These are phyloP conservation scores for Eumerus sabulonum DNA, from an alignment of 2,888 invertebrate species.

Conservation along the genomic window DNA sequence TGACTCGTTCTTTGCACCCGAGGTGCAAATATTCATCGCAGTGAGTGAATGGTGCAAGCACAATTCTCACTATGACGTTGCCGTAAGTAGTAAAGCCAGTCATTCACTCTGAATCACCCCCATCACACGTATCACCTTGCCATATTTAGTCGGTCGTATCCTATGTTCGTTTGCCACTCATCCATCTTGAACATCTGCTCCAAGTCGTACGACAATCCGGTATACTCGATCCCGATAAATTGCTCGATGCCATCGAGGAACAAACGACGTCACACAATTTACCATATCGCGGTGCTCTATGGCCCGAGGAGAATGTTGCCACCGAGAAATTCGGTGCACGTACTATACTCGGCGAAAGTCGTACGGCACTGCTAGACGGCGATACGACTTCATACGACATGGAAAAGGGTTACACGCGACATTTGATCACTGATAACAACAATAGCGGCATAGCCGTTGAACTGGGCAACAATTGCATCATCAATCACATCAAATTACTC, in stretches of 20 bases:
- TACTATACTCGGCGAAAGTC: slow-evolving; percentile 94
- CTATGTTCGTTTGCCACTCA: slow-evolving; percentile 90
- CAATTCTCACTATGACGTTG: slow-evolving; percentile 82
- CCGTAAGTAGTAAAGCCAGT: slow-evolving; percentile 67
- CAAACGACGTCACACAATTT: slow-evolving; percentile 90
- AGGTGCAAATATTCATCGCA: slow-evolving; percentile 96
- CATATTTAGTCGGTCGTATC: slow-evolving; percentile 81
- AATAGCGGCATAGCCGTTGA: slow-evolving; percentile 92
- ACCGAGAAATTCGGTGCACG: slow-evolving; percentile 88
- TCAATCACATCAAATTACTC: slow-evolving; percentile 95
- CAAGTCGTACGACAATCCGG: slow-evolving; percentile 92
- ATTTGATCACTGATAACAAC: slow-evolving; percentile 88
- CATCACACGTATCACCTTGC: neutral
- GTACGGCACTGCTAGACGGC: slow-evolving; percentile 92
- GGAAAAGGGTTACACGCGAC: slow-evolving; percentile 95
- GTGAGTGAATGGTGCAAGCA: slow-evolving; percentile 92
- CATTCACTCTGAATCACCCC: too few species aligned
- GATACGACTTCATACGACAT: slow-evolving; percentile 92
- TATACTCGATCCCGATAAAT: slow-evolving; percentile 91
- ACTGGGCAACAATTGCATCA: slow-evolving; percentile 90
- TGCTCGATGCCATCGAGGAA: slow-evolving; percentile 96
- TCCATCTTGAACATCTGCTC: slow-evolving; percentile 92
- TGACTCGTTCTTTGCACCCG: slow-evolving; percentile 97
- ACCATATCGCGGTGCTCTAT: slow-evolving; percentile 89
- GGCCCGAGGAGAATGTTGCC: slow-evolving; percentile 95